Base-by-base conservation (phyloP, 53 echinoderm and acorn worm genomes). In the Pentamera pediparva region DNA sequence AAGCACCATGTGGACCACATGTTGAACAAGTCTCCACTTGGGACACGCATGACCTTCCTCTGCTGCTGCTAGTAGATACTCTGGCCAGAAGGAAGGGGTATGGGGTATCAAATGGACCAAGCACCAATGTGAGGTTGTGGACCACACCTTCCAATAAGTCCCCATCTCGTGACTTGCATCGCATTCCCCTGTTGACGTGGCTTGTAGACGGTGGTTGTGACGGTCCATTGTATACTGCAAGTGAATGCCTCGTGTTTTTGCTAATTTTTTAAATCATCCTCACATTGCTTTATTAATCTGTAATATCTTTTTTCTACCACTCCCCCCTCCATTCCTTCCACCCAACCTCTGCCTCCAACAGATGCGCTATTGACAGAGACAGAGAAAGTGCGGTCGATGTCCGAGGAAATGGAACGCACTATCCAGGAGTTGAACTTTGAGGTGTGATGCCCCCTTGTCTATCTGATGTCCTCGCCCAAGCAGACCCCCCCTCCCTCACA, bases 331-430 rank as follows among this genome's bases (percentile, higher is more conserved):
- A 19, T 27, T 27, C 61, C 31, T 34, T 61, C 11, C n/a, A 30
- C n/a, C 9, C 31, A 11, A n/a, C 35, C 61, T 61, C 25, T 61
- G 61, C 18, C 0, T 3, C 10, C 61, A 20, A 6, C 53, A 72
- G 73, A 72, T 20, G 73, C 51, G 54, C 54, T 82, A 63, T 47
- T 75, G 29, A 61, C 52, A 11, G 82, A 82, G 56, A 75, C 53
- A 54, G 75, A 82, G 50, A 75, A 82, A 33, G 61, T 59, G n/a
- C 33, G 75, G 1, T 62, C 62, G 36, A 72, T 75, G 49, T 63
- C 82, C 10, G 82, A 82, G 37, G 75, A 82, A 55, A 49, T 82
- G 75, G 75, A 82, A 72, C 52, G 73, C 29, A 72, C 73, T 35
- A 53, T 72, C 35, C 73, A 72, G 32, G 73, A 72, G 38, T 52